These are phyloP conservation scores for Rhopilema esculentum DNA, from an alignment of 30 jellyfish, hydroid and myxozoan genomes.

Conservation along the genomic window DNA sequence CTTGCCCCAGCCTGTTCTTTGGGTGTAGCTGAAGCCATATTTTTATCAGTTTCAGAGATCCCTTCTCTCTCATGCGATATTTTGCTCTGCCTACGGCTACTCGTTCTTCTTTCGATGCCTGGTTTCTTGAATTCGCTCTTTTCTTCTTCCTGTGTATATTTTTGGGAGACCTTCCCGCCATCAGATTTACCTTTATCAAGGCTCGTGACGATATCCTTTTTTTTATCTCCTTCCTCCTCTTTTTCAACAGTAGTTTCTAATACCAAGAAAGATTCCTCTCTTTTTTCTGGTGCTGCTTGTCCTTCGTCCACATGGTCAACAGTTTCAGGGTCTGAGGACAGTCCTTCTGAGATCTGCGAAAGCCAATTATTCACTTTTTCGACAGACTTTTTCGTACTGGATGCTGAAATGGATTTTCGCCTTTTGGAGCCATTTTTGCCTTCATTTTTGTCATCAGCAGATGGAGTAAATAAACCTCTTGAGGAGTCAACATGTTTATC, in stretches of 20 bases:
- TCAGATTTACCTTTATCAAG: neutral
- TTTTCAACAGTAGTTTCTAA: neutral
- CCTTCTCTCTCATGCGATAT: too few species aligned
- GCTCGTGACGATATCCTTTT: neutral
- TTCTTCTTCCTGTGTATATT: neutral
- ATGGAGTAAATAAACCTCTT: too few species aligned
- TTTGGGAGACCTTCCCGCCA: too few species aligned
- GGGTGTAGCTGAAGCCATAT: neutral
- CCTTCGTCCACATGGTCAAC: neutral
- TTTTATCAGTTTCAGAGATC: neutral
- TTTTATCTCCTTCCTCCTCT: neutral
- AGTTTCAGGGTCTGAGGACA: slow-evolving; percentile 16
- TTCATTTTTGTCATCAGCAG: neutral
- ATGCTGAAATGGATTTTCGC: neutral
- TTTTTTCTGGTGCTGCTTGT: neutral
- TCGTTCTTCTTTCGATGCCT: neutral
- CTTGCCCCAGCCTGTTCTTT: neutral
- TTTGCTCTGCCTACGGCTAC: neutral
- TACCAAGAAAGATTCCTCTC: neutral
- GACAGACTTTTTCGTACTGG: slow-evolving; percentile 1
- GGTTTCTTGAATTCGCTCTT: neutral
- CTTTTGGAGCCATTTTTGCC: neutral
- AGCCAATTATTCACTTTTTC: slow-evolving; percentile 30
- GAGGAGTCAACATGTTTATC: neutral
- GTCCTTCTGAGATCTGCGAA: slow-evolving; percentile 18